Evolutionary conservation across 2,888 invertebrate species (phyloP).

Genomic region (Schizotus pectinicornis): DNA sequence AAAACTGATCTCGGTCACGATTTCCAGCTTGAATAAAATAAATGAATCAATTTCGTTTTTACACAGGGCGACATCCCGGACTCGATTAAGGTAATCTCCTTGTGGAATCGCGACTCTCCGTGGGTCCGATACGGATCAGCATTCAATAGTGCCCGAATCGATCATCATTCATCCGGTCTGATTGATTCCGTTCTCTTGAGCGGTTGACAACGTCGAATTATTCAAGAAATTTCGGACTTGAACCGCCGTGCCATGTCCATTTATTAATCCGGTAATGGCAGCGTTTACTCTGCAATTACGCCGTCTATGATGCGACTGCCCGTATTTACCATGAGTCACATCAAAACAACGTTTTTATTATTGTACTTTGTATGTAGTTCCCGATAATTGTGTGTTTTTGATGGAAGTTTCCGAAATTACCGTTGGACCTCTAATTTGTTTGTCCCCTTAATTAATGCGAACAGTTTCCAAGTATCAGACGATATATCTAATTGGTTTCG

Average conservation of each 20-base stretch:
- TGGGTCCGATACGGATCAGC: slow-evolving; percentile 50
- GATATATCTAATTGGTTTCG: slow-evolving; percentile 14
- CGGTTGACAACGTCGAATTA: slow-evolving; percentile 45
- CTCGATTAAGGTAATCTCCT: slow-evolving; percentile 47
- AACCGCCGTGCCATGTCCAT: neutral
- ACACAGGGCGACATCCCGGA: slow-evolving; percentile 40
- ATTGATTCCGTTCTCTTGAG: slow-evolving; percentile 49
- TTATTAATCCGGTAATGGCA: slow-evolving; percentile 8
- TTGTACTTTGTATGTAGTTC: slow-evolving; percentile 10
- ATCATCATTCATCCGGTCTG: slow-evolving; percentile 52
- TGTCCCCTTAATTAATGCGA: slow-evolving; percentile 12
- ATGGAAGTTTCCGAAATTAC: slow-evolving; percentile 19
- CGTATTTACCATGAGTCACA: slow-evolving; percentile 25
- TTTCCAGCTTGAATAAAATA: slow-evolving; percentile 17
- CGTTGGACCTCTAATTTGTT: slow-evolving; percentile 22
- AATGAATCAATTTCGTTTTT: slow-evolving; percentile 32
- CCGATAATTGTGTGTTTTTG: slow-evolving; percentile 17
- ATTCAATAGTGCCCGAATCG: slow-evolving; percentile 48
- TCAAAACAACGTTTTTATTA: slow-evolving; percentile 23
- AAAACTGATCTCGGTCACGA: slow-evolving; percentile 2
- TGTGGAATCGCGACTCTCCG: slow-evolving; percentile 46
- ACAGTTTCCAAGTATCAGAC: slow-evolving; percentile 19
- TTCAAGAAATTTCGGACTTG: slow-evolving; percentile 1
- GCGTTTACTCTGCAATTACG: slow-evolving; percentile 19
- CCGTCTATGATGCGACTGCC: slow-evolving; percentile 12